These are phyloP conservation scores for Ectropis grisescens DNA, from an alignment of 1,140 invertebrate species.

Conservation along the genomic window DNA sequence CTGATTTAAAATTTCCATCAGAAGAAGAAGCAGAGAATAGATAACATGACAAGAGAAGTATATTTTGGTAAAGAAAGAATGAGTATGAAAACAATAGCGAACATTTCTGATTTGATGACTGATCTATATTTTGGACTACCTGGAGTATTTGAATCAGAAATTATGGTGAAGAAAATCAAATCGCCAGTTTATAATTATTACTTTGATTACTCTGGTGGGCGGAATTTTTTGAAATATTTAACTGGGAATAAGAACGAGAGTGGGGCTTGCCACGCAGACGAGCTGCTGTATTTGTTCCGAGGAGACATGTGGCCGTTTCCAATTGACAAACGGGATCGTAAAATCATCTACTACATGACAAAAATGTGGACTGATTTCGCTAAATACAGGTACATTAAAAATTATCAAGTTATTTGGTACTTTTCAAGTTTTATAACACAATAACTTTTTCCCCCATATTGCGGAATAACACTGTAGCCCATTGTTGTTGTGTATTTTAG, in stretches of 20 bases:
- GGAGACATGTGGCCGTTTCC: conserved; percentile 25
- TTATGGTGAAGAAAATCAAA: conserved; percentile 15
- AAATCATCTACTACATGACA: conserved; percentile 37
- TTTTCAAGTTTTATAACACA: not conserved
- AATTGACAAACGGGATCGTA: conserved; percentile 24
- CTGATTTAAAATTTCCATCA: conserved; percentile 38
- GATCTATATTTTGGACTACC: conserved; percentile 50
- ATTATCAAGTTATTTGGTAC: not conserved
- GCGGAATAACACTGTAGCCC: not conserved
- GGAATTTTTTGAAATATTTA: conserved; percentile 37
- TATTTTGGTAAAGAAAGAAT: conserved; percentile 44
- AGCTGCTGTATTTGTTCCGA: conserved; percentile 53
- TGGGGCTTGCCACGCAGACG: conserved; percentile 52
- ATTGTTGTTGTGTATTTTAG: not conserved
- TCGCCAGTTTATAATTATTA: conserved; percentile 42
- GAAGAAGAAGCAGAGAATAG: conserved; percentile 27
- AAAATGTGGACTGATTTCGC: conserved; percentile 56
- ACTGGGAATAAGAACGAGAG: conserved; percentile 18
- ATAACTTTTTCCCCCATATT: not conserved
- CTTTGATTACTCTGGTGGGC: conserved; percentile 38
- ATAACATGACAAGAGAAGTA: conserved; percentile 23
- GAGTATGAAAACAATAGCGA: conserved; percentile 23
- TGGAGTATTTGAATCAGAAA: conserved; percentile 34
- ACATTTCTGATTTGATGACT: conserved; percentile 36
- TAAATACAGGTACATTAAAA: conserved; percentile 42